Base-by-base conservation (phyloP, 2,797 vertebrate species). In the Staurois parvus region DNA sequence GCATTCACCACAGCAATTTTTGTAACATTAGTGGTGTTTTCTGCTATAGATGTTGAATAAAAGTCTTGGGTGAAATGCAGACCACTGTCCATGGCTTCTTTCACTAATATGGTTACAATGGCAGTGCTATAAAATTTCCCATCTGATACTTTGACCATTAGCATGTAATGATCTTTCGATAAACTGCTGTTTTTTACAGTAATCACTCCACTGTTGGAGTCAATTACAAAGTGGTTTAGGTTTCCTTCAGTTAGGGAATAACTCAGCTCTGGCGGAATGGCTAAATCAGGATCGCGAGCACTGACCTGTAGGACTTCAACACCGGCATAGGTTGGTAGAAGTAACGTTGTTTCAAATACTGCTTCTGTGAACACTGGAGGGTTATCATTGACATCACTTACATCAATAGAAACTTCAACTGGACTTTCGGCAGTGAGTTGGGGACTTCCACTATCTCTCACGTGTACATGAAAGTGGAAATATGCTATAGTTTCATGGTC, bases 301-400 rank as follows among this genome's bases (percentile, higher is more conserved):
- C 94, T 96, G 76, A 99, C 94, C 88, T 96, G 96, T 83, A 99
- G 91, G 86, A 95, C 95, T 88, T 99, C 98, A n/a, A 99, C 98
- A 78, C 98, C 98, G 5, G 94, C 84, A 1, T 98, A 99, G 0
- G 98, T 99, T 34, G 98, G 98, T 9, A 99, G 94, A 3, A 99
- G 94, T 86, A 99, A 90, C 24, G 97, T 89, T 0, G 97, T 94
- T 92, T 99, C 97, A 91, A 98, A 99, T 9, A 95, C 92, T 0
- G 94, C 94, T 88, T 98, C 96, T 68, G 92, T 96, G 88, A 99
- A 99, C 76, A 91, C 89, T 29, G 98, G 98, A 0, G 97, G 96
- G 72, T 97, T 99, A 89, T 99, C 98, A 74, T 99, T 99, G 86
- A 97, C 96, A 91, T 99, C 98, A 24, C 94, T 96, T 45, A 99